Conservation (phyloP, 2,113 vertebrate species). For the Chrysochloris asiatica region DNA sequence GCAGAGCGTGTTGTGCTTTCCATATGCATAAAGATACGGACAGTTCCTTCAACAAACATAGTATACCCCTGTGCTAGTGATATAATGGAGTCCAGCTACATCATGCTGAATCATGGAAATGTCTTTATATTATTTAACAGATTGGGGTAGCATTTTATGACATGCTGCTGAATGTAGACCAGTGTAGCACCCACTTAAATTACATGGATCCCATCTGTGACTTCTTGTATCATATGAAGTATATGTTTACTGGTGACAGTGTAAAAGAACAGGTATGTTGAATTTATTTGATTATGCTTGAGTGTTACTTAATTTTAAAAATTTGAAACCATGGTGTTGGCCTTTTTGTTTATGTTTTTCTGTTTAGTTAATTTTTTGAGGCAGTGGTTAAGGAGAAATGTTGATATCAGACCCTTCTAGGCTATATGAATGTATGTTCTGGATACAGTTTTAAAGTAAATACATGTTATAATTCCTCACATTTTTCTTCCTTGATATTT, state of each 20-base stretch:
- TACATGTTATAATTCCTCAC: constrained; percentile 1
- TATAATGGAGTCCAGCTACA: not conserved
- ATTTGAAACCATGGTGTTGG: not conserved
- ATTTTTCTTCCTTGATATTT: not conserved
- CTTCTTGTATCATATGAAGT: constrained; percentile 99
- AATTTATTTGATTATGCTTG: not conserved
- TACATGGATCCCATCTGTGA: constrained; percentile 99
- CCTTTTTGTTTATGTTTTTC: constrained; percentile 1
- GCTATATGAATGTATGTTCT: not conserved
- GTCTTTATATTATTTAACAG: constrained; percentile 82
- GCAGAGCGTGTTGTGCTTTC: rapidly evolving
- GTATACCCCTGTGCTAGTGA: not conserved
- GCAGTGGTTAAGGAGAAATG: too few relatives aligned
- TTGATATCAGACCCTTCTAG: constrained; percentile 8
- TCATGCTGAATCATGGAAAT: not conserved
- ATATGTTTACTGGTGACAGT: constrained; percentile 99
- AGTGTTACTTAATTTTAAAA: constrained; percentile 21
- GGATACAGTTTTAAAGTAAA: constrained; percentile 1
- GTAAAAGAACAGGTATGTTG: constrained; percentile 96
- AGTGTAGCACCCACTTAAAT: constrained; percentile 92
- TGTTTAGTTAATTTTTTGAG: not conserved
- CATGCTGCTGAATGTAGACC: constrained; percentile 97
- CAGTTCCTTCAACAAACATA: not conserved
- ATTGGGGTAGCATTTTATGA: constrained; percentile 99
- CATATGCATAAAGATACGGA: too few relatives aligned